phyloP scores from a whole-genome alignment of 2,797 vertebrate genomes.

The Oryzias dopingdopingensis region DNA sequence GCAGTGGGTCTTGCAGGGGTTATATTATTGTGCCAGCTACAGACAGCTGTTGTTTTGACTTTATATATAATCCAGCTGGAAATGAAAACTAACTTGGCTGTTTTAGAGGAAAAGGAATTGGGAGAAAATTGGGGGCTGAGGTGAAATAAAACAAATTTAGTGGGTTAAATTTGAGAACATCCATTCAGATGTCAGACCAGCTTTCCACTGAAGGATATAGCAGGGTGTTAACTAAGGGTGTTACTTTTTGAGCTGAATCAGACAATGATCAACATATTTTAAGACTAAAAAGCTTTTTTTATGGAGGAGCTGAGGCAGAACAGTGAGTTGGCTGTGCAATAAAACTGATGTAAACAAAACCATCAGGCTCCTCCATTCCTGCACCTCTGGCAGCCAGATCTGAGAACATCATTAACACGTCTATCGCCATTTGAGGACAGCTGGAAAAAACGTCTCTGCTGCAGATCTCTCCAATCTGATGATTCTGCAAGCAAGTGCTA shows the following conservation, averaged over 20 bases:
- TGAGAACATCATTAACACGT: conserved; percentile 38
- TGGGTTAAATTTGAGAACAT: conserved; percentile 51
- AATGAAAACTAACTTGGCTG: too few relatives aligned
- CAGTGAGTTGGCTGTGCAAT: conserved; percentile 19
- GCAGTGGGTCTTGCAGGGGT: conserved; percentile 6
- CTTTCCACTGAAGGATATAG: conserved; percentile 1
- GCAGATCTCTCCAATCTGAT: conserved; percentile 17
- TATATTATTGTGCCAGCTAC: neutral
- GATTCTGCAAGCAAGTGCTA: conserved; percentile 22
- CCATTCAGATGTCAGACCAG: conserved; percentile 10
- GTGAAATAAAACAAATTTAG: conserved; percentile 7
- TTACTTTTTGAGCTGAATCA: neutral
- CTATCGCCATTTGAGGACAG: conserved; percentile 49
- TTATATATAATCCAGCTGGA: neutral
- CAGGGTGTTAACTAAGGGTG: neutral
- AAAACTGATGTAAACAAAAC: conserved; percentile 51
- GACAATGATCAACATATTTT: conserved; percentile 13
- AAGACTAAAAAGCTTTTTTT: conserved; percentile 15
- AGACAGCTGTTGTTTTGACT: conserved; percentile 7
- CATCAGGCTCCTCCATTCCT: conserved; percentile 32
- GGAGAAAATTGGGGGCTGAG: conserved; percentile 34
- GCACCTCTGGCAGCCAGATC: conserved; percentile 14
- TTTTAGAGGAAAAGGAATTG: conserved; percentile 8
- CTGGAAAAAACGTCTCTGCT: conserved; percentile 25
- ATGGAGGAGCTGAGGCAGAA: conserved; percentile 8